Evolutionary conservation across 2,888 invertebrate species (phyloP), one percentile per base, ranked within the genome.

Genomic region (Eledona agricola): DNA sequence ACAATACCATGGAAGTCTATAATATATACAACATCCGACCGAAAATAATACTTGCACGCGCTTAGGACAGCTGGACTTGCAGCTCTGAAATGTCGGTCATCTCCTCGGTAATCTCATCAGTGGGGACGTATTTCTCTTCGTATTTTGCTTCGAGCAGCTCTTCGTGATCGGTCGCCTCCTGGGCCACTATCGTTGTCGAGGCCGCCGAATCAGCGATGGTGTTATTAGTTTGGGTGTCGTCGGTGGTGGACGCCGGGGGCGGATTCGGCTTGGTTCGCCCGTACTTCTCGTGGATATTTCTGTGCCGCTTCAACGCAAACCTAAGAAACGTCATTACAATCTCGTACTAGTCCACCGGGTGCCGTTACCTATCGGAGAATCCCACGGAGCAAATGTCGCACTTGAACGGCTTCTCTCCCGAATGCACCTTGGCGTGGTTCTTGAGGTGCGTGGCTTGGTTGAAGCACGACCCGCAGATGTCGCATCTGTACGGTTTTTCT

Each of bases 371-470:
- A 76, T 93, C 92, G 13, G 90, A 90, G 73, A 93, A 92, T 40
- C 91, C 90, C 26, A 92, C 92, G 56, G 90, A 86, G 70, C 90
- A 90, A 54, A 89, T 89, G 75, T 90, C 89, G 75, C 90, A 90
- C 67, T 89, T 88, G 74, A 88, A 89, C 0, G 90, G 90, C 65
- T 89, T 89, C 76, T 89, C 89, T 1, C 89, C 89, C 1, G 88
- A 88, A 75, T 89, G 89, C 50, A 89, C 84, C 77, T 92, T 92
- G 37, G 91, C 90, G 70, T 93, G 92, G 75, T 92, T 93, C 74
- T 92, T 92, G 52, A 92, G 80, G 76, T 92, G 92, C 15, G 92
- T 92, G 13, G 92, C 92, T 76, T 92, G 92, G 73, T 91, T 92
- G 74, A 93, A 93, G 47, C 91, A 91, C 12, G 90, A 90, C n/a